These are phyloP conservation scores for Scolopax mira DNA, from an alignment of 2,113 vertebrate species.

Conservation along the genomic window DNA sequence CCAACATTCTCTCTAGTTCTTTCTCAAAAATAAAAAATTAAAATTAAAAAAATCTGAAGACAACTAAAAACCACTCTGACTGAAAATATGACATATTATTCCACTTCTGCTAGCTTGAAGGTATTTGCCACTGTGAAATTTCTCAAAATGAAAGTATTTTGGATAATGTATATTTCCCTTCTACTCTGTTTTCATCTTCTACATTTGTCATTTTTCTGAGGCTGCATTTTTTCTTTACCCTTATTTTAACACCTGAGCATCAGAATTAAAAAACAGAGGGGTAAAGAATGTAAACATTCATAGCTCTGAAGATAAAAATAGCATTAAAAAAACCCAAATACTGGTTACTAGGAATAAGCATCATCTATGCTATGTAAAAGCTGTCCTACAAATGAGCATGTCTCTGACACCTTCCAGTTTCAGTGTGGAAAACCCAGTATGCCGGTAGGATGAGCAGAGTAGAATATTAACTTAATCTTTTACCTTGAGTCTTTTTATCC, in stretches of 20 bases:
- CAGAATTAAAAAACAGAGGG: neutral
- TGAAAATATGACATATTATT: neutral
- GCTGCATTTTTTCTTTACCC: neutral
- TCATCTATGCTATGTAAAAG: neutral
- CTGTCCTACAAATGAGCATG: neutral
- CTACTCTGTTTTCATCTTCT: neutral
- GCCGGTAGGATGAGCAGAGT: neutral
- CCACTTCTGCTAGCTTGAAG: neutral
- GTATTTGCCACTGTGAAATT: neutral
- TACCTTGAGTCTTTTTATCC: neutral
- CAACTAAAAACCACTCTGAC: neutral
- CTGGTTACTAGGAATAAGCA: neutral
- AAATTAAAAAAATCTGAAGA: neutral
- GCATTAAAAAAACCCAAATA: neutral
- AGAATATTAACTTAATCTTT: neutral
- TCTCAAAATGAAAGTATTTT: neutral
- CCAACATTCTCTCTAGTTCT: neutral
- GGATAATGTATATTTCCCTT: neutral
- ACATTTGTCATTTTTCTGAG: neutral
- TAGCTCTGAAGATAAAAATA: neutral
- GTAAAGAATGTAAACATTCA: neutral
- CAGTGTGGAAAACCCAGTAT: neutral
- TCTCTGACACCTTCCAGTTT: neutral
- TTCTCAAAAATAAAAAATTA: neutral
- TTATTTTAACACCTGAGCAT: neutral